Base-by-base conservation (phyloP, 92 coral and sea anemone genomes). In the Heliopora coerulea region DNA sequence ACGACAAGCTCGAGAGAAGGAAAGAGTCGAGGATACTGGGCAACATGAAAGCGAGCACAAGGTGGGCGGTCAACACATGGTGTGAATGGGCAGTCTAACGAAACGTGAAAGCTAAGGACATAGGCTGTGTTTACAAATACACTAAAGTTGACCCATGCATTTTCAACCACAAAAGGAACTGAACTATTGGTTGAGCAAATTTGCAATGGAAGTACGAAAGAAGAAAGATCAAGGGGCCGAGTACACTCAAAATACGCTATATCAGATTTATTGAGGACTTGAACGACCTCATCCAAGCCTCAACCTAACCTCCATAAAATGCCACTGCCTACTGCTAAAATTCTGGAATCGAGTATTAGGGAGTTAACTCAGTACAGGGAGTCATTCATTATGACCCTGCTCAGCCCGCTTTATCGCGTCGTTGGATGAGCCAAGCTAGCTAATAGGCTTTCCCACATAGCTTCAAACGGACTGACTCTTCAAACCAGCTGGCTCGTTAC, bases 11-110 rank as follows among this genome's bases (percentile, higher is more conserved):
- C 11, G 42, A 37, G 11, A 37, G 42, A 78, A 69, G 37, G 68
- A 79, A 73, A 42, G 84, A 79, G 58, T 28, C 63, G 15, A 68
- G 54, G 34, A 52, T 68, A 23, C 64, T 63, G 49, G 52, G 31
- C 8, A 59, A 46, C 25, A 68, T 65, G 18, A 79, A 69, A 50
- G 40, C 46, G 49, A 78, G 59, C 49, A 65, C 78, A 33, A 34
- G 17, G 39, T 68, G 83, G 78, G 76, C 78, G 46, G 65, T 68
- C 33, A 75, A 77, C 57, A 56, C 57, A 30, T 79, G 83, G 83
- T 44, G 9, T 40, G 83, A 37, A 37, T 37, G 42, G 42, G 42
- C 42, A 11, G 42, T 37, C 11, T 4, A 37, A 34, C 74, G 82
- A 37, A 37, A 37, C 42, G 42, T 4, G 42, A 37, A 37, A 37